Evolutionary conservation across 2,888 invertebrate genomes (phyloP).

Genomic region (Tetragnatha montana): DNA sequence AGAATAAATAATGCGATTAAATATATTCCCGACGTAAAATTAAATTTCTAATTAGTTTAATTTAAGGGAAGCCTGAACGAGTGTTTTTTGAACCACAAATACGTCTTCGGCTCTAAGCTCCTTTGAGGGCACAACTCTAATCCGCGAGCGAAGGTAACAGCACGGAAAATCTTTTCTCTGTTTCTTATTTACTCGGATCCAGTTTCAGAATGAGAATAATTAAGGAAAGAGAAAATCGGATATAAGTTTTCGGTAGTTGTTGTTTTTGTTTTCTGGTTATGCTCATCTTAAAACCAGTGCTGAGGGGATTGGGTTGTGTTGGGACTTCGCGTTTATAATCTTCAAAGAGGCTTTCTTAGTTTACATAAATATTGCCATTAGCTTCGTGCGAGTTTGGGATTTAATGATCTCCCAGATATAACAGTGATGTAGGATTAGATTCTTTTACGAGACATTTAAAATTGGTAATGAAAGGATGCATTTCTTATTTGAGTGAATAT

Average conservation of each 20-base stretch:
- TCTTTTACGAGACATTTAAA: background rate
- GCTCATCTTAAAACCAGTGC: background rate
- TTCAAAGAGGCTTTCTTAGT: background rate
- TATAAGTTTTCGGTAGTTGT: background rate
- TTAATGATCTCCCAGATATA: background rate
- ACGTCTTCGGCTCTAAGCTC: background rate
- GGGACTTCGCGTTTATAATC: background rate
- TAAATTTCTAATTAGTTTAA: conserved; percentile 54
- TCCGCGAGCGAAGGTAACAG: conserved; percentile 36
- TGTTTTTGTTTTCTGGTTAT: background rate
- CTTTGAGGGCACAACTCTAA: conserved; percentile 23
- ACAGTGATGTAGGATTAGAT: background rate
- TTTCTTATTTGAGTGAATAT: background rate
- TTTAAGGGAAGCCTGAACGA: conserved; percentile 29
- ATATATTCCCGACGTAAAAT: conserved; percentile 23
- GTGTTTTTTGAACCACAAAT: background rate
- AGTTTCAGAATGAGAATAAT: conserved; percentile 15
- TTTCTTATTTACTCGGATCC: conserved; percentile 1
- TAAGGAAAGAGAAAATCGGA: conserved; percentile 16
- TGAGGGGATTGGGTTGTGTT: background rate
- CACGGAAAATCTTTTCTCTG: conserved; percentile 32
- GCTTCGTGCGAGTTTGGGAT: background rate
- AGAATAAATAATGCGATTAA: conserved; percentile 53
- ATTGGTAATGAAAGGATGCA: background rate
- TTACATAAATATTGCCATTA: background rate